These are phyloP conservation scores for Notoglanidium macrostoma DNA, from an alignment of 2,797 vertebrate species.

Conservation along the genomic window DNA sequence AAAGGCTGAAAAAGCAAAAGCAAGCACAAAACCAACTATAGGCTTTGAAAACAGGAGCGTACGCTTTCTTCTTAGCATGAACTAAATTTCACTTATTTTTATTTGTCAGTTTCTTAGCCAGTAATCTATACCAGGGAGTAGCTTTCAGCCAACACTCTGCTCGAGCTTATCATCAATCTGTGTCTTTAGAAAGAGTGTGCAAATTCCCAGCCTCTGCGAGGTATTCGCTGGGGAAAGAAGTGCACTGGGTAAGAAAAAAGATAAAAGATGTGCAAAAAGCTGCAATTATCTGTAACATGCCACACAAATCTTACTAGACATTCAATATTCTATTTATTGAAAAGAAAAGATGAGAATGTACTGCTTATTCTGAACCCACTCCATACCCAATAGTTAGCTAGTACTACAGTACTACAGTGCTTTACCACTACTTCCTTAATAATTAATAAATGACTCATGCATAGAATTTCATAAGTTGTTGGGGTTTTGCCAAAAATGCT, in stretches of 20 bases:
- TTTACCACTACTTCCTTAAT: neutral
- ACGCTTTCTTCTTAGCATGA: slow-evolving; percentile 5
- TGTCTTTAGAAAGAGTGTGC: slow-evolving; percentile 40
- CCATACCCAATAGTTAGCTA: neutral
- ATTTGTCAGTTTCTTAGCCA: neutral
- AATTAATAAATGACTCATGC: neutral
- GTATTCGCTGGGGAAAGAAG: slow-evolving; percentile 9
- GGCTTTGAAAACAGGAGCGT: slow-evolving; percentile 44
- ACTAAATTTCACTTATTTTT: neutral
- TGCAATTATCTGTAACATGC: neutral
- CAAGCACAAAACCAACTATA: slow-evolving; percentile 41
- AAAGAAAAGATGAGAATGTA: neutral
- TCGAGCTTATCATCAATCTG: slow-evolving; percentile 9
- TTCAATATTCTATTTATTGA: neutral
- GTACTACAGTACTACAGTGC: too few species aligned
- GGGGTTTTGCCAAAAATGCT: neutral
- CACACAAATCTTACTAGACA: neutral
- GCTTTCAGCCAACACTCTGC: slow-evolving; percentile 32
- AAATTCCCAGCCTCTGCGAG: slow-evolving; percentile 30
- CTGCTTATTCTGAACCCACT: neutral
- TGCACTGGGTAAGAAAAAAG: slow-evolving; percentile 51
- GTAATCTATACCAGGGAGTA: neutral
- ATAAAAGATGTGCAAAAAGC: slow-evolving; percentile 41
- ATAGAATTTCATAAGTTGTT: neutral
- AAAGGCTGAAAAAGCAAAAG: slow-evolving; percentile 31